These are phyloP conservation scores for Brachypodius melanocephalos DNA, from an alignment of 2,113 vertebrate species.

Conservation along the genomic window DNA sequence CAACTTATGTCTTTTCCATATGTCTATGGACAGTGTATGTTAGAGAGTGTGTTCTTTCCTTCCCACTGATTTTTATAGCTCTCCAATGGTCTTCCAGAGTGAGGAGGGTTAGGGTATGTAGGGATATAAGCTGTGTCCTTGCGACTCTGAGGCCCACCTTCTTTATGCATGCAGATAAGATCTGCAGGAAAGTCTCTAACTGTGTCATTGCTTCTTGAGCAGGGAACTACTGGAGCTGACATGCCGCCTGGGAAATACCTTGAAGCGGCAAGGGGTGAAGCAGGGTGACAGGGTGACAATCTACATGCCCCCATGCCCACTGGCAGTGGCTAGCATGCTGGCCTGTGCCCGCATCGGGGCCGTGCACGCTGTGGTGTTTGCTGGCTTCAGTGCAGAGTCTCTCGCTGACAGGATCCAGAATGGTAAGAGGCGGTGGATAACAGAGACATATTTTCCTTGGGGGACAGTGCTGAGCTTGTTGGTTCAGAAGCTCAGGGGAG, in stretches of 20 bases:
- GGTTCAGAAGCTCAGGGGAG: neutral
- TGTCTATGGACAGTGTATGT: rapidly evolving
- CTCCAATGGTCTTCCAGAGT: neutral
- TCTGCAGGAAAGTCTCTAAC: neutral
- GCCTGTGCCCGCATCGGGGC: slow-evolving; percentile 79
- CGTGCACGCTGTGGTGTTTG: slow-evolving; percentile 77
- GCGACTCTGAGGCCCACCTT: neutral
- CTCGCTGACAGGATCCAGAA: slow-evolving; percentile 77
- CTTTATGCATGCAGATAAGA: rapidly evolving
- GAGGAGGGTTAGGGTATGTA: neutral
- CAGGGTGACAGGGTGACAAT: slow-evolving; percentile 79
- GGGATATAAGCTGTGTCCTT: neutral
- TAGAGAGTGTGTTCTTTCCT: neutral
- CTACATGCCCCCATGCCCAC: slow-evolving; percentile 79
- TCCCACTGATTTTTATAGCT: neutral
- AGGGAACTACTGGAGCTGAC: slow-evolving; percentile 81
- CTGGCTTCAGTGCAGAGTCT: slow-evolving; percentile 79
- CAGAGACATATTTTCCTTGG: rapidly evolving
- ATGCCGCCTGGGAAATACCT: slow-evolving; percentile 75
- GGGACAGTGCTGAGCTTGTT: neutral
- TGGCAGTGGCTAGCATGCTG: slow-evolving; percentile 81
- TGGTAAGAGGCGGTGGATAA: slow-evolving; percentile 66
- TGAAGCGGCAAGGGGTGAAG: slow-evolving; percentile 74
- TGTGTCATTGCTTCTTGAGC: neutral
- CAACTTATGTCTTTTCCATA: neutral